phyloP scores from a whole-genome alignment of 2,888 invertebrate genomes.

The Amphipoea oculea region DNA sequence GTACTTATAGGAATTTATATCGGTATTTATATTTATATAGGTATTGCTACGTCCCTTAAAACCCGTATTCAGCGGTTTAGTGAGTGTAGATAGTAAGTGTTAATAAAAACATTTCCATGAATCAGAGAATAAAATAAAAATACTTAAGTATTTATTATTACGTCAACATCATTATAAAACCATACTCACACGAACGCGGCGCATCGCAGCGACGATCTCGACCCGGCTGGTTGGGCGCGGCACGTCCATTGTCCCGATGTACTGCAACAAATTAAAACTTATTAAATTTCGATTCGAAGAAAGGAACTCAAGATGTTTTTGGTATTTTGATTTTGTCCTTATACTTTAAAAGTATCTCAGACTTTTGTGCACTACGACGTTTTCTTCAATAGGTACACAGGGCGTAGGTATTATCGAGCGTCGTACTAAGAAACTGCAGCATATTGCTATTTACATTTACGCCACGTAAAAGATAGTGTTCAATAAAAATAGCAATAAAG shows the following conservation, averaged over 20 bases:
- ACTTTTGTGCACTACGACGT: not conserved
- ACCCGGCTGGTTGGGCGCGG: constrained; percentile 98
- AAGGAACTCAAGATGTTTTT: not conserved
- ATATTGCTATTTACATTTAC: constrained; percentile 6
- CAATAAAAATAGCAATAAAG: constrained; percentile 11
- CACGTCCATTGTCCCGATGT: constrained; percentile 99
- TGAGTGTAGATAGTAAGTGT: not conserved
- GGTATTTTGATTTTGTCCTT: not conserved
- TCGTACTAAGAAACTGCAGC: constrained; percentile 5
- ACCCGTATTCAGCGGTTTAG: not conserved
- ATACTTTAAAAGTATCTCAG: not conserved
- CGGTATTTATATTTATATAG: too few relatives aligned
- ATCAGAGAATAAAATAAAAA: not conserved
- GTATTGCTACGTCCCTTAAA: not conserved
- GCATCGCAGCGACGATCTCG: constrained; percentile 99
- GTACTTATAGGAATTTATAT: not conserved
- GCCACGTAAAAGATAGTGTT: constrained; percentile 1
- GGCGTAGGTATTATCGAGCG: not conserved
- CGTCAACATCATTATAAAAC: constrained; percentile 8
- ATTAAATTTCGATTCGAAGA: constrained; percentile 15
- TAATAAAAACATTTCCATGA: not conserved
- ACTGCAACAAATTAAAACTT: constrained; percentile 92
- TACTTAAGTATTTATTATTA: not conserved
- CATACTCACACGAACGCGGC: constrained; percentile 96
- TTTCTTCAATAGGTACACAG: not conserved